phyloP scores from a whole-genome alignment of 2,113 vertebrate species.

The Tetrao urogallus region DNA sequence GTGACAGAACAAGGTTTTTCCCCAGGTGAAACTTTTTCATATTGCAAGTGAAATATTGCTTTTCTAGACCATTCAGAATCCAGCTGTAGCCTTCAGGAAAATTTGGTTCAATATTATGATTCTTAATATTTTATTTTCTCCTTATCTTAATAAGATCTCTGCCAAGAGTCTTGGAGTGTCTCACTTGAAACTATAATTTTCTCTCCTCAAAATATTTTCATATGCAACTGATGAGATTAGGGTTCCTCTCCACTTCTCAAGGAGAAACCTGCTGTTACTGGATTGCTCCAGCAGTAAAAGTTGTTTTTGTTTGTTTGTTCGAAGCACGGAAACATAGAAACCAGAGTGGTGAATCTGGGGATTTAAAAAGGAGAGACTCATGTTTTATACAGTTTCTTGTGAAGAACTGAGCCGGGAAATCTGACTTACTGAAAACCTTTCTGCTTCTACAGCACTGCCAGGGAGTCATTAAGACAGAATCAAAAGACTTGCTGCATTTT shows the following conservation, averaged over 20 bases:
- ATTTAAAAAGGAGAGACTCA: not conserved
- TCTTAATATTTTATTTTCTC: constrained; percentile 34
- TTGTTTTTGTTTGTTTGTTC: not conserved
- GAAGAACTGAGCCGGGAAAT: not conserved
- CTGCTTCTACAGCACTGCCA: not conserved
- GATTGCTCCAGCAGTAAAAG: not conserved
- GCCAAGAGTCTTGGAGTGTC: not conserved
- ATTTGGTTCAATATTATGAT: not conserved
- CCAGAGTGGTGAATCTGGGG: not conserved
- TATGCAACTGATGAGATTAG: not conserved
- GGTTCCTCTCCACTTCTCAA: not conserved
- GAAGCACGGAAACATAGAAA: not conserved
- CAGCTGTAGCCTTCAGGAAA: constrained; percentile 21
- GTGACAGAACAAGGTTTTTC: constrained; percentile 20
- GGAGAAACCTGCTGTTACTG: not conserved
- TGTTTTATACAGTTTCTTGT: not conserved
- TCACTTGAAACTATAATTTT: not conserved
- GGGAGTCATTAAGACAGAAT: not conserved
- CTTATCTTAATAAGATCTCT: not conserved
- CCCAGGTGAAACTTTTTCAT: not conserved
- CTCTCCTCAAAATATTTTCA: not conserved
- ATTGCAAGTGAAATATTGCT: constrained; percentile 9
- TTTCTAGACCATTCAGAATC: constrained; percentile 18
- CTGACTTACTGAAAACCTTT: not conserved
- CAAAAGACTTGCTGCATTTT: not conserved